phyloP scores from a whole-genome alignment of 2,113 vertebrate genomes.

The Tursiops truncatus region DNA sequence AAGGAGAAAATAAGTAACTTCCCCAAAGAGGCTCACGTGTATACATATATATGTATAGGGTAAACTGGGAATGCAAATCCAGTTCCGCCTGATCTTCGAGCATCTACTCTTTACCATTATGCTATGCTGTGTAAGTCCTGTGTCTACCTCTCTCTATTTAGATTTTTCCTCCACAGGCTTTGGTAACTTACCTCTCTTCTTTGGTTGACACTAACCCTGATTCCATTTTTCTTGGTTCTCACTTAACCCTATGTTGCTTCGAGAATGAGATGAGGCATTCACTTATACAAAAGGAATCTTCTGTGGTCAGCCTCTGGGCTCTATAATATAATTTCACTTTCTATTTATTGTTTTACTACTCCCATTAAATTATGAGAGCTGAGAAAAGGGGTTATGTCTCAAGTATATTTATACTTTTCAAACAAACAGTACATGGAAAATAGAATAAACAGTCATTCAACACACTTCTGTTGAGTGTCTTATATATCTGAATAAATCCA shows the following conservation, averaged over 20 bases:
- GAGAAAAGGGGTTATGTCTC: background rate
- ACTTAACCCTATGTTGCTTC: background rate
- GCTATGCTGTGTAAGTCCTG: rapidly evolving
- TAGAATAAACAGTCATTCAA: background rate
- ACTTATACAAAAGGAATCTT: background rate
- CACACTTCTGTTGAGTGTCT: background rate
- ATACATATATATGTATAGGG: background rate
- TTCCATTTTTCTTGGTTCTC: background rate
- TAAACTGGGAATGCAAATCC: background rate
- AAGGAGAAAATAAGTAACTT: background rate
- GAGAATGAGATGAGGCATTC: background rate
- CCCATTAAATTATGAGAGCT: background rate
- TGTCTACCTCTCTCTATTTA: background rate
- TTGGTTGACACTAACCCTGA: background rate
- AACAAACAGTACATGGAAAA: background rate
- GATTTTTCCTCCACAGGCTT: background rate
- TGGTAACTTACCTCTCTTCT: background rate
- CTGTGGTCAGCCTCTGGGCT: background rate
- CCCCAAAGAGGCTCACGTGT: background rate
- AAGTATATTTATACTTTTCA: background rate
- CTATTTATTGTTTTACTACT: background rate
- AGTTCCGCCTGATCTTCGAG: background rate
- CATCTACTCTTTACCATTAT: background rate
- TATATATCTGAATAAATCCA: background rate
- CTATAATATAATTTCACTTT: background rate